phyloP scores from a whole-genome alignment of 2,797 vertebrate genomes.

The Aldrovandia affinis region DNA sequence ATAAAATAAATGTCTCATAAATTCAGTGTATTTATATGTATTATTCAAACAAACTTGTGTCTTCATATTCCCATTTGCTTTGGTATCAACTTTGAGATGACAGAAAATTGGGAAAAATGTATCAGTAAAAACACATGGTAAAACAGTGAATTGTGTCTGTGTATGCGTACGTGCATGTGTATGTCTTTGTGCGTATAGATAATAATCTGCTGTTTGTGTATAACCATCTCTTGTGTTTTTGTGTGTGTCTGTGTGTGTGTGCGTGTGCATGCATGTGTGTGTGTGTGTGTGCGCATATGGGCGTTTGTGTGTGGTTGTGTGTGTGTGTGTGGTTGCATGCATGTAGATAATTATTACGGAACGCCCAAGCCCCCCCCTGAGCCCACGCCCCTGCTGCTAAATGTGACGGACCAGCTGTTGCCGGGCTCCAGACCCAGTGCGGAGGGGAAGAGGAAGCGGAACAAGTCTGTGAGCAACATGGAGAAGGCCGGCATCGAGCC shows the following conservation, averaged over 20 bases:
- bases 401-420: slow-evolving; percentile 96
- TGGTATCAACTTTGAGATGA: slow-evolving; percentile 12
- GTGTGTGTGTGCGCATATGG: not conserved
- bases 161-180: too few species aligned
- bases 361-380: slow-evolving; percentile 95
- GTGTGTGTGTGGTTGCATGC: slow-evolving; percentile 10
- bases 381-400: slow-evolving; percentile 87
- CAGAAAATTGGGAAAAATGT: slow-evolving; percentile 13
- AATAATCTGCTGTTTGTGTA: too few species aligned
- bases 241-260: not conserved
- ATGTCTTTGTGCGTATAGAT: too few species aligned
- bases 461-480: slow-evolving; percentile 99
- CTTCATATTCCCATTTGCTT: not conserved
- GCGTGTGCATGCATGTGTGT: not conserved
- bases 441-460: slow-evolving; percentile 94
- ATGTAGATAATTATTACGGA: slow-evolving; percentile 95
- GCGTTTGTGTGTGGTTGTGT: not conserved
- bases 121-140: not conserved
- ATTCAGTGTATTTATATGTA: too few species aligned
- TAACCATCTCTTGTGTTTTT: too few species aligned
- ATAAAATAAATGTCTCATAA: not conserved
- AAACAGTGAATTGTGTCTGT: too few species aligned
- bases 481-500: slow-evolving; percentile 94
- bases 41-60: not conserved
- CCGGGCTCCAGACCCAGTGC: slow-evolving; percentile 92